A percentile compares a stretch with the other conserved stretches of the same genome.
These are phyloP conservation scores for Lepidurus apus DNA, from an alignment of 1,140 invertebrate genomes.

Conservation along the genomic window DNA sequence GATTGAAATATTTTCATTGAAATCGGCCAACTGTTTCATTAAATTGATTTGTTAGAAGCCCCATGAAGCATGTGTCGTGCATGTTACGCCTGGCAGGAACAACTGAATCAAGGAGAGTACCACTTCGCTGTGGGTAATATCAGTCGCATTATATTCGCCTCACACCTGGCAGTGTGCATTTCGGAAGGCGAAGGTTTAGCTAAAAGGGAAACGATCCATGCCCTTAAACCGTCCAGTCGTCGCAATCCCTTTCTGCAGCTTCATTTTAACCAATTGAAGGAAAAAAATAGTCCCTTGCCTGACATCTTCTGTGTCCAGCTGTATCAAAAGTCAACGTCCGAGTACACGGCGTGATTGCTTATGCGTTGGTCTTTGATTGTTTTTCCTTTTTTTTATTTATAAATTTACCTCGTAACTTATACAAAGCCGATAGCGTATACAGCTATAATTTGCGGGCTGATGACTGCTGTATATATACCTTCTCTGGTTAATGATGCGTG, in stretches of 20 bases:
- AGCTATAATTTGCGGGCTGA: neutral
- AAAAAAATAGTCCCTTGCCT: no score
- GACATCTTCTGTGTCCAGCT: no score
- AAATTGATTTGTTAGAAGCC: neutral
- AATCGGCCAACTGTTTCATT: neutral
- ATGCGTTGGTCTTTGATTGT: no score
- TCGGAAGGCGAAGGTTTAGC: neutral
- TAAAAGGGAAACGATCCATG: neutral
- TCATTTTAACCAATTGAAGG: no score
- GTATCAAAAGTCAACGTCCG: no score
- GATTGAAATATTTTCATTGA: neutral
- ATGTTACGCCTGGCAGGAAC: neutral
- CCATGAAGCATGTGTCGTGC: neutral
- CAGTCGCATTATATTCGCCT: neutral
- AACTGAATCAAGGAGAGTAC: neutral
- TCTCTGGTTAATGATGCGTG: neutral
- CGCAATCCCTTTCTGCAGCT: neutral
- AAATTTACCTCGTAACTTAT: no score
- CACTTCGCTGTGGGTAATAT: neutral
- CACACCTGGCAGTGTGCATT: constrained; percentile 4
- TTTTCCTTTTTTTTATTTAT: no score
- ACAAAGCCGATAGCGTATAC: neutral
- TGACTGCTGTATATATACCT: neutral
- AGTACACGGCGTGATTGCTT: no score
- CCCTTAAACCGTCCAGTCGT: neutral